Evolutionary conservation across 2,888 invertebrate species (phyloP).

Genomic region (Andrena trimmerana): DNA sequence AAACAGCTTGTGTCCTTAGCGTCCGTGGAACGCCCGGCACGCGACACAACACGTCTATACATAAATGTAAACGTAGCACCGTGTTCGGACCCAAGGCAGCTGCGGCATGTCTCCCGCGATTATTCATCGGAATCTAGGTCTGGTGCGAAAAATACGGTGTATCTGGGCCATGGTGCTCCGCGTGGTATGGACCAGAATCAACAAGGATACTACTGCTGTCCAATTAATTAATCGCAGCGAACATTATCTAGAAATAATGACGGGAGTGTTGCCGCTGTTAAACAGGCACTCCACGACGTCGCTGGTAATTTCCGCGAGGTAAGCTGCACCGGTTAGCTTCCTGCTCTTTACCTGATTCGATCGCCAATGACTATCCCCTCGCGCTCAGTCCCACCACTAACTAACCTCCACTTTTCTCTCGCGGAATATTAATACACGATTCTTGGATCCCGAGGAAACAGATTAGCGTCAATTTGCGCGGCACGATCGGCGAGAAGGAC

Average conservation of each 20-base stretch:
- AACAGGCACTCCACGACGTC: neutral
- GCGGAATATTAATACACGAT: neutral
- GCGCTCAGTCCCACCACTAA: neutral
- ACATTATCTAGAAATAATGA: neutral
- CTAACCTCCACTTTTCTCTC: neutral
- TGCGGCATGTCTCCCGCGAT: slow-evolving; percentile 47
- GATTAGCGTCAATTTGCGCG: neutral
- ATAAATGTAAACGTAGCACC: slow-evolving; percentile 26
- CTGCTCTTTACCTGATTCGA: neutral
- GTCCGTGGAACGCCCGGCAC: neutral
- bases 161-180: slow-evolving; percentile 58
- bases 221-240: slow-evolving; percentile 19
- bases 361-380: no score
- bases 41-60: slow-evolving; percentile 20
- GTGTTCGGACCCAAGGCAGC: slow-evolving; percentile 44
- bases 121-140: slow-evolving; percentile 70
- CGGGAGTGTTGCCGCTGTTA: neutral
- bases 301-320: slow-evolving; percentile 1
- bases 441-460: slow-evolving; percentile 4
- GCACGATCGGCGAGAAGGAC: neutral
- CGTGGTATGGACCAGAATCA: slow-evolving; percentile 44
- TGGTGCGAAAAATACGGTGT: slow-evolving; percentile 57
- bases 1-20: slow-evolving; percentile 30
- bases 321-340: neutral
- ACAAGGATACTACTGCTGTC: slow-evolving; percentile 47